Base-by-base conservation (phyloP, 2,888 invertebrate genomes). In the Polydrusus cervinus region DNA sequence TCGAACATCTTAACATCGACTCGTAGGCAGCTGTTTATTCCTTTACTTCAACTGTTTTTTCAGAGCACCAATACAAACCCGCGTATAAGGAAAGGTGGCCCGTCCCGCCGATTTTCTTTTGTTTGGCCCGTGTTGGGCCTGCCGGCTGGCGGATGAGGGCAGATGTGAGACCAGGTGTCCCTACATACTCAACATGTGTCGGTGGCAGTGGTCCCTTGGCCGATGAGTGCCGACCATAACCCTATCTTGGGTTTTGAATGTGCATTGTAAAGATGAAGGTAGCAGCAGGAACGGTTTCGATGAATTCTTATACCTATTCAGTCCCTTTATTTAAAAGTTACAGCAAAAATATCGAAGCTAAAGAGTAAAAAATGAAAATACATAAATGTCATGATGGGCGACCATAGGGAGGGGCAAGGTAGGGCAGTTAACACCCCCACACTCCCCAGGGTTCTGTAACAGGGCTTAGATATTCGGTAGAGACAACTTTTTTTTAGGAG, bases 111-210 rank as follows among this genome's bases (percentile, higher is more conserved):
- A 80, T 81, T 81, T 82, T 81, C 83, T 84, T 85, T 85, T 85
- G 84, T 85, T 83, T 80, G 80, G 81, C 80, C 82, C 82, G 82
- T 82, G 82, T 81, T 62, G 61, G 65, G 74, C 74, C 57, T 74
- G 76, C 76, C 76, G 75, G 83, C 83, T 82, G 82, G 81, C 82
- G 81, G 80, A 78, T 83, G 82, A 81, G 80, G 80, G 80, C 86
- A 85, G 86, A 85, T 86, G 85, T 82, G 82, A 82, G 79, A 84
- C 86, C 86, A 86, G 86, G 85, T 86, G 85, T 85, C 82, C 82
- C 80, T 34, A 76, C 65, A 71, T 71, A 71, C 70, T 62, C 69
- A 77, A 80, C 80, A 79, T 80, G 79, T 80, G 79, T 78, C 79
- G 69, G 66, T 45, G 70, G 45, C 69, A 71, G 67, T 73, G 67